Evolutionary conservation across 1,140 invertebrate genomes (phyloP).

Genomic region (Dendrolimus punctatus): DNA sequence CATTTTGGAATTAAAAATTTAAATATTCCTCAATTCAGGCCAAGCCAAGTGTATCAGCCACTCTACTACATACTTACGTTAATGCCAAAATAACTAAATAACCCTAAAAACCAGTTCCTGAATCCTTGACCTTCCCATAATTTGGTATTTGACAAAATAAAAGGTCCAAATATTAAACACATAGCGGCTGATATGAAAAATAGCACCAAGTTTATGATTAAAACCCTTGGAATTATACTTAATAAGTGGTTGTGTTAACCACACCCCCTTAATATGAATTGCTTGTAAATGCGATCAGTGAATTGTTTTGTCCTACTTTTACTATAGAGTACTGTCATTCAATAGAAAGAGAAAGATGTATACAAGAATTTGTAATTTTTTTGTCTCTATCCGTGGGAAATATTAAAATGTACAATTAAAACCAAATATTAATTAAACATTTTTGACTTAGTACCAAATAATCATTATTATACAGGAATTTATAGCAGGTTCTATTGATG

Average conservation of each 20-base stretch:
- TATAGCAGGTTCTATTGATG: no score
- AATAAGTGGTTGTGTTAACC: slow-evolving; percentile 44
- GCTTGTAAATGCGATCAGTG: slow-evolving; percentile 31
- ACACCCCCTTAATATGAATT: slow-evolving; percentile 42
- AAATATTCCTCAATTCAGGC: no score
- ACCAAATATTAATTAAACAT: not conserved
- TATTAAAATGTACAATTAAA: slow-evolving; percentile 7
- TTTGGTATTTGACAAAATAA: slow-evolving; percentile 10
- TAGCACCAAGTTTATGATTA: slow-evolving; percentile 36
- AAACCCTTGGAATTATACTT: slow-evolving; percentile 40
- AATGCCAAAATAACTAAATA: no score
- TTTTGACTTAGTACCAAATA: no score
- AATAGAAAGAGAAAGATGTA: slow-evolving; percentile 19
- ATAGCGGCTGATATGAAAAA: slow-evolving; percentile 27
- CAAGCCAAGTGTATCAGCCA: no score
- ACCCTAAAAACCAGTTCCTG: no score
- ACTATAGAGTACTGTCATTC: not conserved
- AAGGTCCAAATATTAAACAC: slow-evolving; percentile 13
- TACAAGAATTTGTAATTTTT: slow-evolving; percentile 12
- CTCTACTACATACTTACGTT: no score
- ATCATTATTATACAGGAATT: not conserved
- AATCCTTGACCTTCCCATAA: not conserved
- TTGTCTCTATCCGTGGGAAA: slow-evolving; percentile 19
- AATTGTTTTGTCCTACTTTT: slow-evolving; percentile 22
- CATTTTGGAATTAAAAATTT: no score